Base-by-base conservation (phyloP, 2,888 invertebrate genomes). In the Abrostola tripartita region DNA sequence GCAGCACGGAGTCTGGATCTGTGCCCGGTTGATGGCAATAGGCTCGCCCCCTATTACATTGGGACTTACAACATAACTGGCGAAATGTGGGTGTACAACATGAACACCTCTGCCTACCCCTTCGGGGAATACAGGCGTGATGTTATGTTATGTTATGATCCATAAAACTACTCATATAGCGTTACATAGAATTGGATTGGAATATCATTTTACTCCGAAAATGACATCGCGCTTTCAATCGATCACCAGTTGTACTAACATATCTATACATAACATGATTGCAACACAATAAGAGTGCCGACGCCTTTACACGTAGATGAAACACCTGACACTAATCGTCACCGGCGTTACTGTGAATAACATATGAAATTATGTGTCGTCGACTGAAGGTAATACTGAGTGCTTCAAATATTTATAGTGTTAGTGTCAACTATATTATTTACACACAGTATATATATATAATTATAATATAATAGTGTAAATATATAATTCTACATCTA, bases 361-460 rank as follows among this genome's bases (percentile, higher is more conserved):
- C 71, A 72, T 73, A 76, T 76, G 76, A 76, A 75, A 73, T 76
- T 66, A 76, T 60, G 68, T 57, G 67, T 9, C 47, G 10, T 14
- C 61, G 10, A 36, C 56, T 47, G 56, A 65, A 42, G 61, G 41
- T 50, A 14, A 71, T 74, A 58, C 63, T 70, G 51, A 52, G 52
- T 38, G 7, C 35, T 11, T 6, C n/a, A 14, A 14, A 49, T 52
- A 61, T 40, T 57, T 2, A 14, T 38, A 38, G 41, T 42, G 41
- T 54, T 36, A 35, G 35, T 54, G 41, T n/a, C 12, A 4, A 12
- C 8, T n/a, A 35, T 5, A 12, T 12, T n/a, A 2, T 12, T 38
- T 38, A 14, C 12, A 44, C 12, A 44, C 44, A 12, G 12, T 49
- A 7, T 35, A 24, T 24, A 24, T 24, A 24, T 24, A 24, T n/a